Base-by-base conservation (phyloP, 2,888 invertebrate species). In the Artemia sinica region DNA sequence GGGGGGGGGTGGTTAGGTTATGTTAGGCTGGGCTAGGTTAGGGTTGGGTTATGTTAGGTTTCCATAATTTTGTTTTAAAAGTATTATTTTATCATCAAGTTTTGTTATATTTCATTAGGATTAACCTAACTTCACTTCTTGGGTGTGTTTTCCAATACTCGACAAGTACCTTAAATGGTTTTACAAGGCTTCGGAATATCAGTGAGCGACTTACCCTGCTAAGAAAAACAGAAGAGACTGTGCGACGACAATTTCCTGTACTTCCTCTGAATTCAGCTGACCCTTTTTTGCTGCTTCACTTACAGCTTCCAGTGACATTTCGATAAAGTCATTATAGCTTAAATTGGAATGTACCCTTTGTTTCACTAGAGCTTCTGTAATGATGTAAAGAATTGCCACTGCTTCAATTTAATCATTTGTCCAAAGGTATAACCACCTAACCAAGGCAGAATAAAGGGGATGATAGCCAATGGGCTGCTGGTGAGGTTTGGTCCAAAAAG, bases 251-350 rank as follows among this genome's bases (percentile, higher is more conserved):
- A 70, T 68, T 49, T 70, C 70, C 3, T 68, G 49, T 11, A 66
- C 51, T 51, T 70, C 70, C 13, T 70, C 70, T 9, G 50, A 41
- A 12, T 68, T 70, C 7, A n/a, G 50, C 12, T 14, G 49, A 18
- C 50, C 68, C 8, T 68, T 65, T n/a, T 65, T 70, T 7, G 65
- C 52, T 12, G 49, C 48, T 14, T 70, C 68, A 10, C 51, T 48
- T 8, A 68, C 50, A 49, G 70, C 14, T 12, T 70, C 70, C 6
- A 49, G 41, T 50, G 68, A 66, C 8, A 51, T 49, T 18, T 70
- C 68, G 2, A 70, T 58, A 49, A 70, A 70, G 49, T 70, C 70
- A 66, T 70, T 9, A 18, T 68, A 68, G 28, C 63, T 58, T 18
- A 58, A 10, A 28, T n/a, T 58, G 11, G 63, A 58, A n/a, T 58